Base-by-base conservation (phyloP, 2,888 invertebrate genomes). In the Mechanitis messenoides region DNA sequence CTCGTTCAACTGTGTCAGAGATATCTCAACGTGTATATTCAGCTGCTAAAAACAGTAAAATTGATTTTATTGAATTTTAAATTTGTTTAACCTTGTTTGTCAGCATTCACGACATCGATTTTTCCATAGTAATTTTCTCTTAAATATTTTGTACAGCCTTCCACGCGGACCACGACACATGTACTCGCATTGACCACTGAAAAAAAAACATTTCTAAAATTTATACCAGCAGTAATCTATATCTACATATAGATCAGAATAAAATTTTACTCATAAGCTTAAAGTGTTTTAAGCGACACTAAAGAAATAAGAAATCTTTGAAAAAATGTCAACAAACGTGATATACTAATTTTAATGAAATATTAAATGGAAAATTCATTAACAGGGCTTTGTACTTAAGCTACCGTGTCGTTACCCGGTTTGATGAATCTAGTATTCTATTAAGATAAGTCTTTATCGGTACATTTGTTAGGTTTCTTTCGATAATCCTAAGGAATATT, bases 151-250 rank as follows among this genome's bases (percentile, higher is more conserved):
- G 72, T 50, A 56, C 65, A 73, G 7, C 61, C 55, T 56, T 83
- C 80, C 2, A 75, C 55, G 7, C 75, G 73, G 0, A 76, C 73
- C 11, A 85, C 78, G 2, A 81, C 64, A 59, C 78, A 84, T 4
- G 77, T 81, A 65, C 85, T 85, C 6, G 76, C 74, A 60, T 88
- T 84, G 35, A 84, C 67, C 82, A 89, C 88, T 89, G 75, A 42
- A 76, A 78, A 69, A 58, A 58, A 9, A 45, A 3, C 11, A 9
- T 28, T 53, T 42, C 1, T 38, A 47, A 7, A 50, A 33, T 46
- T 4, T 12, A 33, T 9, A 50, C 33, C 38, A 35, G 38, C 45
- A 7, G 5, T n/a, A 45, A 46, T 20, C 20, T 33, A 45, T 56
- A 12, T 20, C 6, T 45, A 42, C 31, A 11, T 38, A 33, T n/a